phyloP scores from a whole-genome alignment of 2,113 vertebrate genomes.

The Butorides virescens region DNA sequence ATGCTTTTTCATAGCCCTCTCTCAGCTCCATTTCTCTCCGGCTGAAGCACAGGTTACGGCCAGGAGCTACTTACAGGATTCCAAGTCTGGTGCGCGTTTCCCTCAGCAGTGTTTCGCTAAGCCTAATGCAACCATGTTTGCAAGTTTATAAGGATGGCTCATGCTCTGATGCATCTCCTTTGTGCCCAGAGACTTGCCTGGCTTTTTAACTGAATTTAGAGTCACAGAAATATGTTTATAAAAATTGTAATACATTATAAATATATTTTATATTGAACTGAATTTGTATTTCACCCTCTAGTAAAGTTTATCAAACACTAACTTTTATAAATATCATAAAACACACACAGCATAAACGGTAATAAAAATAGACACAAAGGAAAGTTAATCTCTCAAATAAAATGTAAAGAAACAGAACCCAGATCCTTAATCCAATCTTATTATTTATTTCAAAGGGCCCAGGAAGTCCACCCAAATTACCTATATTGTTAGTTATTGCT shows the following conservation, averaged over 20 bases:
- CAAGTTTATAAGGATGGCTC: background rate
- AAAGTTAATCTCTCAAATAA: background rate
- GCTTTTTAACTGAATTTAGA: background rate
- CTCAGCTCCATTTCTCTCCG: background rate
- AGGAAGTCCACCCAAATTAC: background rate
- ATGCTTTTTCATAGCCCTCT: background rate
- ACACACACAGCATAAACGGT: background rate
- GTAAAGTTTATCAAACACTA: background rate
- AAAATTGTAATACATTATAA: background rate
- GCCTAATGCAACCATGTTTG: background rate
- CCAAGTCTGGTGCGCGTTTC: background rate
- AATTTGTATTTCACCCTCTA: background rate
- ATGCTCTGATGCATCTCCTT: background rate
- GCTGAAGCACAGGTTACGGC: background rate
- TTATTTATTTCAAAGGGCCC: background rate
- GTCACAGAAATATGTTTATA: background rate
- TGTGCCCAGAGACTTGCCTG: background rate
- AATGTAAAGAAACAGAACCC: background rate
- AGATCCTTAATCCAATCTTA: background rate
- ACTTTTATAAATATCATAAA: background rate
- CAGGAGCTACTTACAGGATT: background rate
- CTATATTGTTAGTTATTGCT: background rate
- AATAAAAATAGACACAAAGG: background rate
- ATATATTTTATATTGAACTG: background rate
- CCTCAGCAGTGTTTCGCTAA: background rate